phyloP scores from a whole-genome alignment of 2,113 vertebrate genomes.

The Tachysurus vachellii region DNA sequence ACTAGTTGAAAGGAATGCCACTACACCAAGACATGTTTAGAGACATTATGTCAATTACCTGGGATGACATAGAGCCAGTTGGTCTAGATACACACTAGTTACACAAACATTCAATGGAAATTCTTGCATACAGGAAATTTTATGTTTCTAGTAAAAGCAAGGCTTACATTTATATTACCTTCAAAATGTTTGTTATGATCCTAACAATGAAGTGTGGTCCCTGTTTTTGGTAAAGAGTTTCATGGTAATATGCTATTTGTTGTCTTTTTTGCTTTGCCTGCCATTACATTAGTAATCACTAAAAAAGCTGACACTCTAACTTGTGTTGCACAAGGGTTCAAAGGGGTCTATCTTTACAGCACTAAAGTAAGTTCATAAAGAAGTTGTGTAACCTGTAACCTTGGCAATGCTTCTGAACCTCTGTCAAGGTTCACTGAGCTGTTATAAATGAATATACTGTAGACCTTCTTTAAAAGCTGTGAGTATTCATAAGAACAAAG shows the following conservation, averaged over 20 bases:
- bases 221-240: neutral
- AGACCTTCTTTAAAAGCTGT: slow-evolving; percentile 9
- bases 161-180: neutral
- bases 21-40: neutral
- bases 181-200: neutral
- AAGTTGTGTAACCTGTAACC: slow-evolving; percentile 69
- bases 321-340: slow-evolving; percentile 57
- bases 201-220: neutral
- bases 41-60: slow-evolving; percentile 14
- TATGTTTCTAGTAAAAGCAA: neutral
- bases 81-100: neutral
- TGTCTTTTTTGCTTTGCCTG: neutral
- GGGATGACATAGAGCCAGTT: neutral
- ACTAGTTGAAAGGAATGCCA: neutral
- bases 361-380: slow-evolving; percentile 65
- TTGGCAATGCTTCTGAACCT: slow-evolving; percentile 21
- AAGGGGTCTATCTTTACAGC: slow-evolving; percentile 73
- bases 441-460: slow-evolving; percentile 36
- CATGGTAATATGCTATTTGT: neutral
- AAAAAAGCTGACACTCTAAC: slow-evolving; percentile 37
- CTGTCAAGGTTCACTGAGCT: slow-evolving; percentile 48
- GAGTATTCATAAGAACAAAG: neutral
- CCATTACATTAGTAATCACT: neutral
- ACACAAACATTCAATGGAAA: neutral
- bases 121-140: neutral